A percentile compares a stretch with the other conserved stretches of the same genome.
Evolutionary conservation across 2,113 vertebrate species (phyloP).

Genomic region (Geococcyx californianus): DNA sequence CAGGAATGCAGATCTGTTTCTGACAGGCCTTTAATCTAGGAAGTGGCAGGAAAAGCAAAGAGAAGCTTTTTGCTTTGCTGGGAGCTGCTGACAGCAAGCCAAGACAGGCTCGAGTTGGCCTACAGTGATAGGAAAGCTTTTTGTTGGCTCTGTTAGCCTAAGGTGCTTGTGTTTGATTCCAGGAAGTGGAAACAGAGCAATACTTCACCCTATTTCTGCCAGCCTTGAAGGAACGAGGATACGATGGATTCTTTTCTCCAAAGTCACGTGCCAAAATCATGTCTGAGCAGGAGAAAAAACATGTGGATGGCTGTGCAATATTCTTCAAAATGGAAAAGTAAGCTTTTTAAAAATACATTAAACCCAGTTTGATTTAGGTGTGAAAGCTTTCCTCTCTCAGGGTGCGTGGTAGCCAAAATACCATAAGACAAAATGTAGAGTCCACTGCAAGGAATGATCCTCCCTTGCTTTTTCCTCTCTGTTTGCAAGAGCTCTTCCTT

Average conservation of each 20-base stretch:
- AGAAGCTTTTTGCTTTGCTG: neutral
- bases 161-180: slow-evolving; percentile 44
- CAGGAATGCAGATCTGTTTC: neutral
- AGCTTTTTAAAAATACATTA: neutral
- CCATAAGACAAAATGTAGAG: neutral
- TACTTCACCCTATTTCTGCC: slow-evolving; percentile 96
- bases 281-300: slow-evolving; percentile 96
- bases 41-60: neutral
- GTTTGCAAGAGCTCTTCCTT: neutral
- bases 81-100: neutral
- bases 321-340: slow-evolving; percentile 99
- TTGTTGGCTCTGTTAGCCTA: neutral
- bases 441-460: neutral
- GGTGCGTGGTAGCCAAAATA: neutral
- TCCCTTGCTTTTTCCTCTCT: neutral
- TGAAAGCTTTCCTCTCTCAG: neutral
- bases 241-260: slow-evolving; percentile 97
- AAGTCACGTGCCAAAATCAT: slow-evolving; percentile 99
- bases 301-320: slow-evolving; percentile 97
- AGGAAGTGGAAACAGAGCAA: slow-evolving; percentile 99
- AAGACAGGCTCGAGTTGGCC: neutral
- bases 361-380: neutral
- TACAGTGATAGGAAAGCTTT: neutral
- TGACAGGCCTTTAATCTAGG: neutral
- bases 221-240: slow-evolving; percentile 92